Conservation (phyloP, 2,113 vertebrate species). For the Caranx ignobilis region DNA sequence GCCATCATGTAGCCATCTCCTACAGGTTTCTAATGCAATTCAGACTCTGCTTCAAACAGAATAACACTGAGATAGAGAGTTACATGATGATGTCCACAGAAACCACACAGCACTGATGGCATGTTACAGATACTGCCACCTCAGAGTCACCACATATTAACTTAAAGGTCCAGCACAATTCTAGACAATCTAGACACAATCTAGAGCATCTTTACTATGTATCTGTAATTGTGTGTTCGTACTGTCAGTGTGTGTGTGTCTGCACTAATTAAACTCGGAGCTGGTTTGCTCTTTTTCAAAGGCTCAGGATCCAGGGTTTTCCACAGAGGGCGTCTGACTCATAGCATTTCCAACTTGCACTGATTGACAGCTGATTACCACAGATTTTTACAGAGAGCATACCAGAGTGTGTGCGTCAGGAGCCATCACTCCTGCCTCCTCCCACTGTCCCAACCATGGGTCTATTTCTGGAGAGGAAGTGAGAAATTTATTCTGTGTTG, state of each 20-base stretch:
- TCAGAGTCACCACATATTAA: neutral
- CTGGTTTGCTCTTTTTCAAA: slow-evolving; percentile 31
- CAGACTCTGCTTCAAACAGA: neutral
- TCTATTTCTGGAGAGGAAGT: slow-evolving; percentile 57
- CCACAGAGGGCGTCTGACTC: slow-evolving; percentile 28
- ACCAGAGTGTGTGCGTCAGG: neutral
- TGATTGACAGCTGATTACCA: slow-evolving; percentile 57
- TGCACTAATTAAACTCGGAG: slow-evolving; percentile 23
- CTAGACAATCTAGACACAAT: too few species aligned
- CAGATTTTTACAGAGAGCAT: slow-evolving; percentile 22
- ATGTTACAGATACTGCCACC: neutral
- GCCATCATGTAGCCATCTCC: neutral
- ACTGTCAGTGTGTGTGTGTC: slow-evolving; percentile 1
- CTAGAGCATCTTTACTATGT: neutral
- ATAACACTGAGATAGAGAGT: neutral
- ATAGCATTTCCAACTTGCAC: slow-evolving; percentile 27
- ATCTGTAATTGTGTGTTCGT: neutral
- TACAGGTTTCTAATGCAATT: slow-evolving; percentile 7
- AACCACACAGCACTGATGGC: neutral
- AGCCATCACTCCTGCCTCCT: slow-evolving; percentile 3
- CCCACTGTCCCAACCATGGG: slow-evolving; percentile 8
- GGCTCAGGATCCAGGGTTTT: slow-evolving; percentile 23
- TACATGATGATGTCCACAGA: neutral
- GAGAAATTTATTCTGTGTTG: slow-evolving; percentile 28
- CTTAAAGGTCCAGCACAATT: neutral